Percentiles rank a stretch among this genome's conserved stretches.
These are phyloP conservation scores for Papilio polyxenes DNA, from an alignment of 1,140 invertebrate species.

Conservation along the genomic window DNA sequence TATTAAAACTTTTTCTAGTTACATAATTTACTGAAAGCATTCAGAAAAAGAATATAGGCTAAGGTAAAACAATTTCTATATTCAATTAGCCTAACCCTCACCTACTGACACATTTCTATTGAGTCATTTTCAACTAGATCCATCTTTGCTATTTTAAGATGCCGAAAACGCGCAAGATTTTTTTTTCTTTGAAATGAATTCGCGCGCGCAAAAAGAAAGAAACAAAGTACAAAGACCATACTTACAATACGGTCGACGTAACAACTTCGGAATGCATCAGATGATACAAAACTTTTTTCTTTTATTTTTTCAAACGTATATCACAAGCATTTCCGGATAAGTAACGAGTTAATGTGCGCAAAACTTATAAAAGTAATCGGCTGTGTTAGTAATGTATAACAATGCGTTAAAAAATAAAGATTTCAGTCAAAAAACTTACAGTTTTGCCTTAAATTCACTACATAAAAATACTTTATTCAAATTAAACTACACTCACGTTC, in stretches of 20 bases:
- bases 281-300: conserved; percentile 68
- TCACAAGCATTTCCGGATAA: conserved; percentile 70
- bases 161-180: conserved; percentile 50
- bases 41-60: conserved; percentile 60
- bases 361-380: conserved; percentile 40
- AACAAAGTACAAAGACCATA: conserved; percentile 50
- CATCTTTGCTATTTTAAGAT: conserved; percentile 72
- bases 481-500: conserved; percentile 73
- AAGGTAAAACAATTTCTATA: conserved; percentile 70
- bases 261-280: conserved; percentile 71
- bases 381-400: conserved; percentile 36
- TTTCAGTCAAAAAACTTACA: conserved; percentile 74
- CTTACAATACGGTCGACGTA: conserved; percentile 61
- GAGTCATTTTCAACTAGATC: conserved; percentile 50
- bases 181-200: conserved; percentile 51
- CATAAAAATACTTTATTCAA: conserved; percentile 69
- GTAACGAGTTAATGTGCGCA: conserved; percentile 40
- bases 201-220: conserved; percentile 51
- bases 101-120: conserved; percentile 72
- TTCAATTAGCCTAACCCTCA: conserved; percentile 74
- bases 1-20: neutral
- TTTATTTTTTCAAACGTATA: conserved; percentile 64
- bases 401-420: conserved; percentile 47
- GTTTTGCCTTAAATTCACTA: conserved; percentile 64
- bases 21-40: conserved; percentile 25